Evolutionary conservation across 2,113 vertebrate species (phyloP).

Genomic region (Chaetops frenatus): DNA sequence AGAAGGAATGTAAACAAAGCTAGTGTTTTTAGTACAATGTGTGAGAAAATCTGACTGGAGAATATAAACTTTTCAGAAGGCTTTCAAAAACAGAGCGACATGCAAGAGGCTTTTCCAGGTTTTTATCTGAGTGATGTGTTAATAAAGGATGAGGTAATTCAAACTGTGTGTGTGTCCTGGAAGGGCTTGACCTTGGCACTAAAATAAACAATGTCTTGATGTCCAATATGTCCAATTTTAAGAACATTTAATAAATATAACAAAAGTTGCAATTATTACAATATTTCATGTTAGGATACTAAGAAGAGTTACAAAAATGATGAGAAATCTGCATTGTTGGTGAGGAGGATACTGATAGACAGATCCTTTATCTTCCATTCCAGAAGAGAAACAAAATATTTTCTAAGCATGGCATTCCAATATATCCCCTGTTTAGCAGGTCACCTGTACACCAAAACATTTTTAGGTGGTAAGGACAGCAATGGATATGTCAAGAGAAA

Average conservation of each 20-base stretch:
- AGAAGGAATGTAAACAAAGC: too few relatives aligned
- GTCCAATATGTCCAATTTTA: background rate
- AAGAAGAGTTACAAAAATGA: background rate
- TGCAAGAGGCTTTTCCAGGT: background rate
- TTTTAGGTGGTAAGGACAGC: background rate
- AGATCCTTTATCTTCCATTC: background rate
- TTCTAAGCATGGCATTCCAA: background rate
- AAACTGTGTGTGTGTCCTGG: background rate
- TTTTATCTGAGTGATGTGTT: background rate
- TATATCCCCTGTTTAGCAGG: background rate
- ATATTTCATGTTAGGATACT: background rate
- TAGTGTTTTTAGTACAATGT: too few relatives aligned
- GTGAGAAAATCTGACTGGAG: too few relatives aligned
- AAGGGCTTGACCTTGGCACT: background rate
- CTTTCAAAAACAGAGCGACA: too few relatives aligned
- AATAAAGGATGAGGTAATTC: background rate
- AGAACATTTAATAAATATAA: background rate
- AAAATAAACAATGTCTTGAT: background rate
- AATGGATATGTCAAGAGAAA: background rate
- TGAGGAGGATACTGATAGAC: background rate
- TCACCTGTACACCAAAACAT: background rate
- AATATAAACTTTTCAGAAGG: too few relatives aligned
- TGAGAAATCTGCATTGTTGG: background rate
- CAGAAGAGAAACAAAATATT: background rate
- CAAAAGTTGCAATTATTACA: background rate